A percentile compares a stretch with the other conserved stretches of the same genome.
Conservation (phyloP, 2,888 invertebrate species). For the Lamproptera curius region DNA sequence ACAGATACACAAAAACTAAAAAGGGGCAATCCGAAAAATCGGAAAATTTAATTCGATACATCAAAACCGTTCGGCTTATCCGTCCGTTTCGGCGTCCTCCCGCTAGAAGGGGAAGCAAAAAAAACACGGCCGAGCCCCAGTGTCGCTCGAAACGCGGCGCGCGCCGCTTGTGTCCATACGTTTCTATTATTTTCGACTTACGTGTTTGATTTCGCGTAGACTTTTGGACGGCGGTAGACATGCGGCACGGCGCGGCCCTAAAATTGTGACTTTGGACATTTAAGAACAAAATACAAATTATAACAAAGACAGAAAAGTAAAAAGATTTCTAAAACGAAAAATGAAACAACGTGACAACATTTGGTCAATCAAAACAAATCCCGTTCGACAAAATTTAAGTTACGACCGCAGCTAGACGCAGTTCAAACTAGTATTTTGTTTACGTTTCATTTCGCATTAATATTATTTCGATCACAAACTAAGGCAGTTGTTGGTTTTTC, state of each 20-base stretch:
- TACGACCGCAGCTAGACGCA: conserved; percentile 66
- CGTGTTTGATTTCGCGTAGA: conserved; percentile 77
- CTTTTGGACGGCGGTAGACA: conserved; percentile 69
- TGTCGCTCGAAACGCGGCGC: conserved; percentile 65
- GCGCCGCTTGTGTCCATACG: conserved; percentile 67
- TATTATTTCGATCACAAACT: conserved; percentile 39
- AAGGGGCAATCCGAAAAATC: not conserved
- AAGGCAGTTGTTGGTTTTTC: conserved; percentile 45
- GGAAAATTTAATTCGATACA: conserved; percentile 25
- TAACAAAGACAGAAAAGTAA: conserved; percentile 38
- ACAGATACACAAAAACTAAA: not conserved
- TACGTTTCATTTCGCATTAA: conserved; percentile 27
- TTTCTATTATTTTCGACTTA: conserved; percentile 71
- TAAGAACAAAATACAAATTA: not conserved
- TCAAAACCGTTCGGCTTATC: conserved; percentile 22
- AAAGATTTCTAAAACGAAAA: conserved; percentile 33
- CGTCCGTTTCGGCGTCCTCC: conserved; percentile 56
- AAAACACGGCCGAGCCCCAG: conserved; percentile 53
- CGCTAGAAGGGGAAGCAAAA: conserved; percentile 63
- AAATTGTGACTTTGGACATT: conserved; percentile 72
- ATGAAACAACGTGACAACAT: conserved; percentile 53
- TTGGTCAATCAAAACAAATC: conserved; percentile 53
- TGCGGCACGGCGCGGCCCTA: conserved; percentile 62
- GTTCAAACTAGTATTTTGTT: conserved; percentile 64
- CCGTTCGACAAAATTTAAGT: conserved; percentile 48